Base-by-base conservation (phyloP, 2,113 vertebrate genomes). In the Rissa tridactyla region DNA sequence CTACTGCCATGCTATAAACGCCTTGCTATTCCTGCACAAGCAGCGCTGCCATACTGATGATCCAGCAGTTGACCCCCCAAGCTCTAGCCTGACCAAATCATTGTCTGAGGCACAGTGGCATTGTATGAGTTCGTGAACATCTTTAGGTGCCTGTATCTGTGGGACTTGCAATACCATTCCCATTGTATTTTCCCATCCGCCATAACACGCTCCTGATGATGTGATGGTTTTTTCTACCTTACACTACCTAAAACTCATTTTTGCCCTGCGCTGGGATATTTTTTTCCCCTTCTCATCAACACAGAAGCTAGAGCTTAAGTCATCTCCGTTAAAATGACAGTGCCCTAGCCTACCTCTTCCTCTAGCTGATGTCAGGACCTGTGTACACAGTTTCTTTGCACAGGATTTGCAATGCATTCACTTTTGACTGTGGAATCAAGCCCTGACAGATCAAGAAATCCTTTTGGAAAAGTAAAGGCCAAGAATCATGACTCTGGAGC, bases 91-190 rank as follows among this genome's bases (percentile, higher is more conserved):
- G 47, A 60, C 29, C 81, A 71, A 84, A 49, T 32, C 44, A 21
- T 60, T 47, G 2, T 36, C 40, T 83, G 46, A 23, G 27, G 1
- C 40, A 44, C 0, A 22, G 36, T 36, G 34, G 6, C 64, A 19
- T 8, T 40, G 27, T 21, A 30, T 62, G 30, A 66, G 19, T 70
- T 36, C 21, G n/a, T 34, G 40, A 40, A 38, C 6, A 57, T 29
- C 1, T 1, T 42, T 18, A 57, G 44, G 4, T 82, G 60, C 21
- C 42, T 0, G 0, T 68, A 42, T 49, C 10, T 18, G 8, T 85
- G 51, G n/a, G 32, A 75, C 49, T 65, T 30, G 40, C 38, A 55
- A 34, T 23, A 55, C 30, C 9, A 15, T 70, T 82, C 29, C 29
- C 6, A 17, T 15, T 52, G 4, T 68, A 68, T 90, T 93, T 82